Evolutionary conservation across 2,888 invertebrate species (phyloP).

Genomic region (Dicroscelio sp.): DNA sequence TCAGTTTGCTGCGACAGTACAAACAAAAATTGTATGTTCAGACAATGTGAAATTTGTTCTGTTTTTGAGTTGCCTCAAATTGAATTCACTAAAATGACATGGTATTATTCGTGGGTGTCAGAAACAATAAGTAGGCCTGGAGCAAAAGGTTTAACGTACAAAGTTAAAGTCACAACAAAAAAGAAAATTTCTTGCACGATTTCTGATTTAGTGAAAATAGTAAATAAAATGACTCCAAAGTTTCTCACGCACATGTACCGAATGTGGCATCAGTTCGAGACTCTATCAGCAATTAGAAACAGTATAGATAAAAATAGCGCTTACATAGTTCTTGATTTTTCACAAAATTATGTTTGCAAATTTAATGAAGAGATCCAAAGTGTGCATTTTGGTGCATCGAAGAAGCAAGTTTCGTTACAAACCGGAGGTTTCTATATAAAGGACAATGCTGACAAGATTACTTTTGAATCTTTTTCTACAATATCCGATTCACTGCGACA

Average conservation of each 20-base stretch:
- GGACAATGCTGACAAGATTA: neutral
- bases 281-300: neutral
- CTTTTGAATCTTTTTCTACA: neutral
- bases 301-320: neutral
- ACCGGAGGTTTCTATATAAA: neutral
- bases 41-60: too few relatives aligned
- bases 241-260: neutral
- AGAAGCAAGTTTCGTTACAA: conserved; percentile 9
- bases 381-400: conserved; percentile 22
- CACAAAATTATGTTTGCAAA: conserved; percentile 22
- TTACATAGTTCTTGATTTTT: neutral
- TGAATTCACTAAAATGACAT: too few relatives aligned
- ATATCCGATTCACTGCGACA: neutral
- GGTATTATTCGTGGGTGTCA: too few relatives aligned
- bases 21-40: too few relatives aligned
- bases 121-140: too few relatives aligned
- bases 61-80: too few relatives aligned
- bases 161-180: conserved; percentile 30
- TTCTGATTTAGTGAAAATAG: neutral
- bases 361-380: conserved; percentile 9
- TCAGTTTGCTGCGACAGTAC: too few relatives aligned
- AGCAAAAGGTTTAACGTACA: too few relatives aligned
- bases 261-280: neutral
- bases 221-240: neutral
- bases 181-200: neutral